A percentile compares a stretch with the other conserved stretches of the same genome.
Evolutionary conservation across 2,113 vertebrate genomes (phyloP).

Genomic region (Syrrhaptes paradoxus): DNA sequence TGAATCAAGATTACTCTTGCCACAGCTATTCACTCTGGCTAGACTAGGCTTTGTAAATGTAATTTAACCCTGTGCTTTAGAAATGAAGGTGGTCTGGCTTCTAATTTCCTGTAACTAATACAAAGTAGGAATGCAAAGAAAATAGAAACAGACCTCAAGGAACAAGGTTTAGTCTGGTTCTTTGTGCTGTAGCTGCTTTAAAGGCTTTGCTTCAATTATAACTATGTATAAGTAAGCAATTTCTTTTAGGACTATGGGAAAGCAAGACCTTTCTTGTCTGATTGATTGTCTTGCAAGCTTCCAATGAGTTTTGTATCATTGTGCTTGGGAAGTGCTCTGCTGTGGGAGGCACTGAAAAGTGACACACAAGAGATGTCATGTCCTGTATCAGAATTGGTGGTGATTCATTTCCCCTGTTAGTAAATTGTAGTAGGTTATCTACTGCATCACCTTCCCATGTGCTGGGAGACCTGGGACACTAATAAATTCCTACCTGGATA

Average conservation of each 20-base stretch:
- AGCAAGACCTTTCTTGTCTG: neutral
- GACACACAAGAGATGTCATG: neutral
- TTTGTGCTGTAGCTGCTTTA: neutral
- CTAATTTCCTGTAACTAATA: neutral
- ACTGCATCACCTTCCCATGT: neutral
- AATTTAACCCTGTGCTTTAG: constrained; percentile 10
- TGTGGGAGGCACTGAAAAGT: neutral
- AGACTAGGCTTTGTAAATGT: neutral
- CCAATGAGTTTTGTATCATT: neutral
- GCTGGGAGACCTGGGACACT: neutral
- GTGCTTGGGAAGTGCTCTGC: neutral
- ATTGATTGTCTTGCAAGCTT: neutral
- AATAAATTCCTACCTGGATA: neutral
- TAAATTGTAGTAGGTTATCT: neutral
- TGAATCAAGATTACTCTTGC: neutral
- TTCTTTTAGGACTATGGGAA: neutral
- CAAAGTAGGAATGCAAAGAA: neutral
- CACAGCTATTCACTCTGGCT: neutral
- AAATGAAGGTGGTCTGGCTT: constrained; percentile 27
- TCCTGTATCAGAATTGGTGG: neutral
- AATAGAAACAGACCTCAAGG: neutral
- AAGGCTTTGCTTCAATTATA: neutral
- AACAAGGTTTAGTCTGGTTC: neutral
- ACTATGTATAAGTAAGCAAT: neutral
- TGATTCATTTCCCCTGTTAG: neutral